These are phyloP conservation scores for Cephalopholis sonnerati DNA, from an alignment of 2,113 vertebrate species.

Conservation along the genomic window DNA sequence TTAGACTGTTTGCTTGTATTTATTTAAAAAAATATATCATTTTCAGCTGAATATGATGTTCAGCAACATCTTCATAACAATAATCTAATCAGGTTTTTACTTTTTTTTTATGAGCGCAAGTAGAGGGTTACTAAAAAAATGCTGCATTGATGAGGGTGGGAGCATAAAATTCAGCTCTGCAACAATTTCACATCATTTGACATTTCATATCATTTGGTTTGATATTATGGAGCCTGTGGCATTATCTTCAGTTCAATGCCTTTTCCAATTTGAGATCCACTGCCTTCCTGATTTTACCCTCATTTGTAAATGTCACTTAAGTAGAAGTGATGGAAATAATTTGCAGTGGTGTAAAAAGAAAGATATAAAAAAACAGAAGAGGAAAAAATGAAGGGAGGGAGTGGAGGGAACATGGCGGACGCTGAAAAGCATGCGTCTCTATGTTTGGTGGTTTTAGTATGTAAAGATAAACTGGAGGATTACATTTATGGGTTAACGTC, in stretches of 20 bases:
- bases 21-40: not conserved
- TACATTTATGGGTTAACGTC: not conserved
- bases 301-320: conserved; percentile 86
- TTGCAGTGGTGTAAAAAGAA: conserved; percentile 64
- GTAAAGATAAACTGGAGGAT: not conserved
- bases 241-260: conserved; percentile 81
- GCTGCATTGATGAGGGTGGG: conserved; percentile 60
- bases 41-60: conserved; percentile 27
- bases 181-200: conserved; percentile 83
- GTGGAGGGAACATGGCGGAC: not conserved
- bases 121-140: conserved; percentile 52
- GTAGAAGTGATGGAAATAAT: conserved; percentile 80
- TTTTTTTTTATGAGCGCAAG: conserved; percentile 18
- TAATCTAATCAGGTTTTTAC: conserved; percentile 41
- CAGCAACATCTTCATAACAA: conserved; percentile 17
- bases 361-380: conserved; percentile 15
- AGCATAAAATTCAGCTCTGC: conserved; percentile 71
- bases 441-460: not conserved
- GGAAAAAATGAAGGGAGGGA: not conserved
- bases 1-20: not conserved
- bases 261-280: conserved; percentile 83
- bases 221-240: conserved; percentile 82
- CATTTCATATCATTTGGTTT: conserved; percentile 83
- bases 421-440: not conserved
- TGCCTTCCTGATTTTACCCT: conserved; percentile 81